Base-by-base conservation (phyloP, 92 coral and sea anemone species). In the Desmophyllum pertusum region DNA sequence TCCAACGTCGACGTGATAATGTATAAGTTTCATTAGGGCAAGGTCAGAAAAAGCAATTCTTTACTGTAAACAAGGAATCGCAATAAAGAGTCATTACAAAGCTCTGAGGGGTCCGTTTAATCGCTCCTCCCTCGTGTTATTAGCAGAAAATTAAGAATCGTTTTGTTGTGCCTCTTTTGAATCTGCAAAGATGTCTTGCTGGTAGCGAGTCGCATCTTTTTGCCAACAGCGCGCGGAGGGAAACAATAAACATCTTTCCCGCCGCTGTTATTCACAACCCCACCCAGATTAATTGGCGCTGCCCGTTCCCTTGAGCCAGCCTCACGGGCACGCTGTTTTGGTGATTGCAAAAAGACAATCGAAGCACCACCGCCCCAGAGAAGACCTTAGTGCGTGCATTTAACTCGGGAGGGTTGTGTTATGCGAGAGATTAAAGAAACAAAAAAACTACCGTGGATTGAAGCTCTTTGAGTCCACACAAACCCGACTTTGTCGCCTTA, bases 61-160 rank as follows among this genome's bases (percentile, higher is more conserved):
- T 55, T 46, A 81, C 79, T 72, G 86, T 72, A 82, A 61, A 73
- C 86, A 40, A 71, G 39, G 40, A 71, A 42, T 71, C 39, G 48
- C 61, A 72, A 82, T 82, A 73, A 82, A 82, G 62, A 70, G 86
- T 70, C 57, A 72, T 82, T 72, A 82, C 86, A 82, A 72, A 59
- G 42, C 72, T 38, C 59, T 73, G 5, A 59, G 86, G 86, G 86
- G 86, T 73, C 79, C 79, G 39, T 42, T 74, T 39, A 82, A 70
- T 82, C 33, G 27, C 79, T 61, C 86, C 70, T 30, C 86, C 86
- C 86, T 82, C 72, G 21, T 18, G 79, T 79, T 57, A 82, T 82
- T 82, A 82, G 78, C 18, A 59, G 55, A 73, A 81, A 53, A 71
- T 81, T 42, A 71, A 81, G 59, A 73, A 63, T 61, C 70, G 71